These are phyloP conservation scores for Meteorus cinctellus DNA, from an alignment of 2,888 invertebrate species.

Conservation along the genomic window DNA sequence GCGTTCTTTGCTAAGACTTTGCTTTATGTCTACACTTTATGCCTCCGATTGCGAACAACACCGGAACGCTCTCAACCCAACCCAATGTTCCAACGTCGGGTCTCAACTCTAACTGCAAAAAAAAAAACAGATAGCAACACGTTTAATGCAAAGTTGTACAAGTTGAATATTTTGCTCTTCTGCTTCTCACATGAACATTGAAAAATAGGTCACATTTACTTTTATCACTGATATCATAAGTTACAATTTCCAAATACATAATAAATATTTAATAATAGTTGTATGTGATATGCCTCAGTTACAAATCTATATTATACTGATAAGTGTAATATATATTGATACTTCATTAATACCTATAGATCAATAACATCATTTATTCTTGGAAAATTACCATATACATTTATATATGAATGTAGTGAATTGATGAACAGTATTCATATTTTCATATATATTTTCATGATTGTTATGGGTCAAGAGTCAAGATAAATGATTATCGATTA, in stretches of 20 bases:
- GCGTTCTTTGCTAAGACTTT: conserved; percentile 55
- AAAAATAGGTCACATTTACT: background rate
- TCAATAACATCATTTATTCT: too few species aligned
- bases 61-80: conserved; percentile 72
- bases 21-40: conserved; percentile 72
- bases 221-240: too few species aligned
- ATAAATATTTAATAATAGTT: too few species aligned
- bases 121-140: conserved; percentile 63
- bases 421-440: conserved; percentile 58
- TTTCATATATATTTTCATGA: conserved; percentile 54
- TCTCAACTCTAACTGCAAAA: conserved; percentile 58
- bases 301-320: too few species aligned
- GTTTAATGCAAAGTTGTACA: conserved; percentile 69
- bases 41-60: conserved; percentile 73
- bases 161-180: conserved; percentile 49
- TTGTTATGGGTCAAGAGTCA: conserved; percentile 64
- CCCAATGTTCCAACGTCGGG: conserved; percentile 52
- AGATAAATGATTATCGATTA: conserved; percentile 48
- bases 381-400: background rate
- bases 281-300: too few species aligned
- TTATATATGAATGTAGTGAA: background rate
- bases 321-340: too few species aligned
- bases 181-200: background rate
- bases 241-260: too few species aligned
- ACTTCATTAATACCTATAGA: too few species aligned